Base-by-base conservation (phyloP, 2,797 vertebrate species). In the Rhinatrema bivittatum region DNA sequence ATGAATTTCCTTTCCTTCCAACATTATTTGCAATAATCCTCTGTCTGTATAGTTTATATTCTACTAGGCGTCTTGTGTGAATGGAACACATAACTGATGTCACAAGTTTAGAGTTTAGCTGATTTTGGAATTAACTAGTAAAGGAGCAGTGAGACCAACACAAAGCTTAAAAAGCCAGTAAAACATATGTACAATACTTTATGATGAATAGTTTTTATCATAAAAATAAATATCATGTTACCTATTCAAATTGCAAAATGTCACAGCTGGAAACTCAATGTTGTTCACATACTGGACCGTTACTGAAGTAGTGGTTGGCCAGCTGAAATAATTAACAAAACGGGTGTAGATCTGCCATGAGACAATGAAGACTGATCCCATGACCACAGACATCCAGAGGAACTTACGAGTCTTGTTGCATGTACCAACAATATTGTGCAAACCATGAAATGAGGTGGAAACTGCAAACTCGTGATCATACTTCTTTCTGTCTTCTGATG, bases 231-330 rank as follows among this genome's bases (percentile, higher is more conserved):
- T 14, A 14, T n/a, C 22, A 13, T 29, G 36, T 68, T 79, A 85
- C 84, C 84, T 82, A 66, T 85, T 85, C 50, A 82, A 39, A 50
- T 65, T 85, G 50, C 84, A 86, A 30, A 86, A 77, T 2, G 81
- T 83, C 46, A 84, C 76, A 23, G 82, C 74, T 0, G 81, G 82
- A 32, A 85, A 81, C 14, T 78, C 70, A 5, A 82, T 54, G 0
- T 76, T 64, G 34, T 85, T 78, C 46, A 78, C 68, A 0, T 81
- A 81, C 17, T 83, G 80, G 12, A 82, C 68, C 7, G 67, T 71
- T 14, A 81, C 39, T 2, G 80, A 66, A 0, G 72, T 82, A 1
- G 76, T 82, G 15, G 77, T 83, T 14, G 84, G 78, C 80, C 81
- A 84, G 2, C 42, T 76, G 62, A 81, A 77, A 41, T 81, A 86